Conservation (phyloP, 2,113 vertebrate species). For the Siniperca knerii region DNA sequence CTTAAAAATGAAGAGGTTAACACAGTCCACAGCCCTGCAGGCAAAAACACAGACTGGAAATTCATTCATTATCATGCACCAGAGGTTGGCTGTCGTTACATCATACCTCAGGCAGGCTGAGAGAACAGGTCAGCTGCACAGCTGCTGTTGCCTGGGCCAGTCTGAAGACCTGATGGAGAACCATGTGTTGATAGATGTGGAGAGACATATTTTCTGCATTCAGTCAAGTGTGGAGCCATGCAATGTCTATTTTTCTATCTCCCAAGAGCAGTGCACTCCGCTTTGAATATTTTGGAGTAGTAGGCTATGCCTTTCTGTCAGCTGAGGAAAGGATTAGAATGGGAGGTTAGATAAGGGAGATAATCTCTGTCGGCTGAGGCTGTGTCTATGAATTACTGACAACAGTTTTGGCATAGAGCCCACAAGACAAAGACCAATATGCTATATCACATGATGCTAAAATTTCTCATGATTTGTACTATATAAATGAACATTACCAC, state of each 20-base stretch:
- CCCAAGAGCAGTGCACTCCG: slow-evolving; percentile 9
- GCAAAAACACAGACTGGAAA: slow-evolving; percentile 65
- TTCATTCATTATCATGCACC: slow-evolving; percentile 71
- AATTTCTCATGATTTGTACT: not conserved
- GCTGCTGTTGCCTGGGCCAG: slow-evolving; percentile 58
- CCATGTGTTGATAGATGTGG: slow-evolving; percentile 63
- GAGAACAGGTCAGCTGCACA: slow-evolving; percentile 66
- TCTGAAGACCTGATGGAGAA: slow-evolving; percentile 61
- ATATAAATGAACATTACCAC: not conserved
- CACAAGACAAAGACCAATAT: not conserved
- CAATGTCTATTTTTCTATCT: slow-evolving; percentile 18
- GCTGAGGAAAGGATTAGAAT: slow-evolving; percentile 53
- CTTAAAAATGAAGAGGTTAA: slow-evolving; percentile 45
- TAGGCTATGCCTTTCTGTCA: slow-evolving; percentile 8
- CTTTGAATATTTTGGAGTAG: slow-evolving; percentile 36
- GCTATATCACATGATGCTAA: slow-evolving; percentile 6
- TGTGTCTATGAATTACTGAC: slow-evolving; percentile 10
- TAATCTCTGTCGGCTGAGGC: slow-evolving; percentile 34
- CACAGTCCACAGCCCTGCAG: slow-evolving; percentile 47
- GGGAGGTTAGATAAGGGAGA: slow-evolving; percentile 48
- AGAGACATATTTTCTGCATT: slow-evolving; percentile 40
- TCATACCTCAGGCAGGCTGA: slow-evolving; percentile 60
- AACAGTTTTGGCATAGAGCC: slow-evolving; percentile 34
- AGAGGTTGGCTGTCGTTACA: slow-evolving; percentile 68
- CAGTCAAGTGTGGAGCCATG: slow-evolving; percentile 47